Evolutionary conservation across 1,140 invertebrate genomes (phyloP), one percentile per base, ranked within the genome.

Genomic region (Temnothorax nylanderi): DNA sequence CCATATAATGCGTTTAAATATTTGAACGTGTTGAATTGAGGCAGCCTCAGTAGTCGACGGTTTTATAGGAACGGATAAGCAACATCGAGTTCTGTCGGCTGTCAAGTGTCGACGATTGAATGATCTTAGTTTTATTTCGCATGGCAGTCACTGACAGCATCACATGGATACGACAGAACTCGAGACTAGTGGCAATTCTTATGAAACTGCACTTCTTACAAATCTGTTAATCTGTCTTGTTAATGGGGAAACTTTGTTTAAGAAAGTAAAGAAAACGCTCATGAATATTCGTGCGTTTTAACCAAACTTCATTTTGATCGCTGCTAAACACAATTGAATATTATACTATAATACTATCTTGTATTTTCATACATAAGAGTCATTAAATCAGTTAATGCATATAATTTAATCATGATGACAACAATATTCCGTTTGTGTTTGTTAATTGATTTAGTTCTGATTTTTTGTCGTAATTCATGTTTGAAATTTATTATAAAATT

Each of bases 1-100:
- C 26, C 69, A 56, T n/a, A 26, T 18, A 18, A 47, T 56, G 13
- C 26, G 26, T 82, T 82, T 82, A 82, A 72, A 82, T 16, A 21
- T 3, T 74, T 16, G 11, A 56, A 47, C 18, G 67, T 54, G 34
- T n/a, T 32, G 21, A 44, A 72, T 72, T 72, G 51, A 41, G 37
- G 11, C 37, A 56, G 41, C 16, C 60, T 72, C 1, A 37, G n/a
- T 60, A 32, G 2, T 18, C 32, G 47, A 51, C 1, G 49, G 8
- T 69, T 69, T 80, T 60, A 41, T 41, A 4, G 41, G 7, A 10
- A 67, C 4, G 77, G 62, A 18, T 82, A 82, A 47, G 37, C 3
- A 37, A 32, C 44, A 60, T 74, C 18, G 26, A 75, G 13, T 74
- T 75, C 44, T 84, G 67, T 60, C 65, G 41, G 1, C 16, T 81